These are phyloP conservation scores for Argopecten irradians DNA, from an alignment of 1,140 invertebrate genomes.

Conservation along the genomic window DNA sequence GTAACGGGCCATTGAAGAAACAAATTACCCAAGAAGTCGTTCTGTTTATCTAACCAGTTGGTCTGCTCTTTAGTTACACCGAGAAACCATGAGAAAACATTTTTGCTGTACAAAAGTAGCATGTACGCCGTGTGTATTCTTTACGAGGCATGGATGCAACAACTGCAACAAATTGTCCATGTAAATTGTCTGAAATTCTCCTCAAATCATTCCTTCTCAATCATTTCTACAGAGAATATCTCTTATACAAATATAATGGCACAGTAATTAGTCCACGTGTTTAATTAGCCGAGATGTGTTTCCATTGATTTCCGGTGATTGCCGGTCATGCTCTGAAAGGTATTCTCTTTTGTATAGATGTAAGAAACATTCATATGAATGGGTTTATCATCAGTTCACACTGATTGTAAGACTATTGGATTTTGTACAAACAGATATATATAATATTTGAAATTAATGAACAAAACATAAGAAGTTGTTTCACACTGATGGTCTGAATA, in stretches of 20 bases:
- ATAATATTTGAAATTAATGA: not conserved
- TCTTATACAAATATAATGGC: not conserved
- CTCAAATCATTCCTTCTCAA: not conserved
- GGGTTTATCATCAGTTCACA: not conserved
- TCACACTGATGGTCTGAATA: no score
- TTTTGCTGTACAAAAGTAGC: not conserved
- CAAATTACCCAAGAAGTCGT: not conserved
- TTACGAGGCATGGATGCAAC: conserved; percentile 8
- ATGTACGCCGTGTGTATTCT: not conserved
- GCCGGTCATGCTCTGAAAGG: not conserved
- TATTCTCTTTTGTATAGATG: not conserved
- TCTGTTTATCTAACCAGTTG: conserved; percentile 2
- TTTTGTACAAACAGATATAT: not conserved
- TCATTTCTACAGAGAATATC: not conserved
- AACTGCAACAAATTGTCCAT: conserved; percentile 17
- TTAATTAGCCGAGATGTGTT: not conserved
- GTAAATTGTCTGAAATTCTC: not conserved
- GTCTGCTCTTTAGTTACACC: conserved; percentile 1
- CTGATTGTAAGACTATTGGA: not conserved
- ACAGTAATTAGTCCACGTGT: not conserved
- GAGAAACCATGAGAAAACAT: conserved; percentile 15
- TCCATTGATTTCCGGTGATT: not conserved
- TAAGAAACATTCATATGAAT: not conserved
- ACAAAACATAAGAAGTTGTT: not conserved
- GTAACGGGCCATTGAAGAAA: not conserved